Percentiles rank a stretch among this genome's conserved stretches.
Conservation (phyloP, 1,140 invertebrate species). For the Geopemphigus sp. region DNA sequence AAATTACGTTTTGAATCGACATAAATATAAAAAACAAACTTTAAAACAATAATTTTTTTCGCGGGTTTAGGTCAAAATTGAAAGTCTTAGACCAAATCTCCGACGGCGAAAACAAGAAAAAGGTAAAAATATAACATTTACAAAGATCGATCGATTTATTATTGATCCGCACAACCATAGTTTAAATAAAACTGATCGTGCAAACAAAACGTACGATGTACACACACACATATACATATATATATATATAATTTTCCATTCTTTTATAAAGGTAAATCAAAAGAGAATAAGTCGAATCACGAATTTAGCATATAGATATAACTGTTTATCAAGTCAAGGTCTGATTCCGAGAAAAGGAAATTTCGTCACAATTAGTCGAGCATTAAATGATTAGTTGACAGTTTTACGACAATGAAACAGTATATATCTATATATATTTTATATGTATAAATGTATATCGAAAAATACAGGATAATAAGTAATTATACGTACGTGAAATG, state of each 20-base stretch:
- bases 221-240: no score
- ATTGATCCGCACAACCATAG: no score
- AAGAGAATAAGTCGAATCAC: conserved; percentile 30
- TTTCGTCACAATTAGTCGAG: conserved; percentile 8
- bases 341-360: conserved; percentile 1
- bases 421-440: background rate
- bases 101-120: no score
- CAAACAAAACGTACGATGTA: background rate
- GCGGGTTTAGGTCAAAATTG: no score
- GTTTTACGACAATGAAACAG: background rate
- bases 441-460: background rate
- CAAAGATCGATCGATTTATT: no score
- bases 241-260: background rate
- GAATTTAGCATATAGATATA: conserved; percentile 14
- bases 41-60: no score
- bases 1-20: no score
- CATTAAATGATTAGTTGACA: conserved; percentile 18
- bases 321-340: conserved; percentile 26
- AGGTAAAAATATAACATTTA: no score
- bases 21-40: no score
- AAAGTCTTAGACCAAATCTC: no score
- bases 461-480: background rate
- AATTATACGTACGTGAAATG: background rate
- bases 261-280: background rate
- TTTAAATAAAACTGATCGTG: background rate